Base-by-base conservation (phyloP, 2,888 invertebrate genomes). In the Incurvaria masculella region DNA sequence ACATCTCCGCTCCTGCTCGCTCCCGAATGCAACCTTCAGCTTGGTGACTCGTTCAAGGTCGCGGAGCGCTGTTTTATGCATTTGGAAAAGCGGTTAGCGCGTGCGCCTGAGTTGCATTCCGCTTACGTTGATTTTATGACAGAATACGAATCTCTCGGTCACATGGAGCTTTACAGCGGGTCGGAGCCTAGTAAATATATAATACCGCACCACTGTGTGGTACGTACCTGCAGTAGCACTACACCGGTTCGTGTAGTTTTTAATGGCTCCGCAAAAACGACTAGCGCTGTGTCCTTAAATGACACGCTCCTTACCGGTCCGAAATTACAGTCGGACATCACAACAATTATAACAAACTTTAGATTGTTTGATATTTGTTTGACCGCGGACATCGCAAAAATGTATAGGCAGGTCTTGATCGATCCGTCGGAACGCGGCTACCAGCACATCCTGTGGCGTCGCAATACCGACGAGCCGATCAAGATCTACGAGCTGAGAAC, bases 161-260 rank as follows among this genome's bases (percentile, higher is more conserved):
- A 51, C 38, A 51, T 51, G 51, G 38, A 26, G 11, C 41, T 21
- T 14, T 23, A 23, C 2, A 40, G 39, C 21, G n/a, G 26, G 14
- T 16, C 21, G 18, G 20, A n/a, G 4, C 39, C 18, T 42, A 26
- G 21, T 19, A 3, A 2, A 2, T 47, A 47, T 19, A 1, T 47
- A 17, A 46, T 49, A 19, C 48, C 49, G 6, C 49, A 49, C 39
- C 51, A 51, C 21, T 49, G 47, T 11, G 49, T 51, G 6, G 8
- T 48, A 14, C 48, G 46, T 6, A 44, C 48, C 6, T 41, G 40
- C 1, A 46, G 46, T 17, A 11, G 42, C 1, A 48, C 46, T 17
- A 49, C 51, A 10, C 44, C 26, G 17, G 26, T 51, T 4, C 23
- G 51, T 5, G 51, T 51, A 4, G 51, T 51, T 11, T 51, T 51